Base-by-base conservation (phyloP, 2,113 vertebrate genomes). In the Perccottus glenii region DNA sequence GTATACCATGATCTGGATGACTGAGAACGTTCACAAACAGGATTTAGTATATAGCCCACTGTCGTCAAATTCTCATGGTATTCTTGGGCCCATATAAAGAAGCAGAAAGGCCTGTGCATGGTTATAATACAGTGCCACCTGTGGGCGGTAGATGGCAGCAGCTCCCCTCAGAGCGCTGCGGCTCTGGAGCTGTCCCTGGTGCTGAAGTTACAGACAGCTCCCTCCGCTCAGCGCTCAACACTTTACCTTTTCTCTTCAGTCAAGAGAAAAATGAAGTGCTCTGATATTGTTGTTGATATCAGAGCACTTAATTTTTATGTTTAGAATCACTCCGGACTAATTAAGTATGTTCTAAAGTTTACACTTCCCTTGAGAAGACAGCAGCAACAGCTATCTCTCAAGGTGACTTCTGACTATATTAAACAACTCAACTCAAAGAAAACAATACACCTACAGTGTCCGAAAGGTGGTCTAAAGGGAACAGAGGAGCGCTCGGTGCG, bases 61-160 rank as follows among this genome's bases (percentile, higher is more conserved):
- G 38, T 8, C 38, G 5, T 40, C 38, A 5, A 11, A 11, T 33
- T 33, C 27, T 11, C 44, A 11, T 2, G 2, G 11, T 12, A 46
- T 11, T 9, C 27, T 5, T 11, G 19, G 32, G 4, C 5, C 19
- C 12, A 9, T 40, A 8, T 3, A 8, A 40, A 40, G 8, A 40
- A 40, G 38, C 38, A 4, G 38, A 40, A 27, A 27, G 19, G 19
- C 38, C 38, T 40, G 38, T 40, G 38, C 19, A 3, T 19, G 9
- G 5, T 52, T 8, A 38, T 55, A 14, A 4, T 59, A 62, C 74
- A 74, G 61, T 79, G 44, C 62, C 47, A 0, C 5, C n/a, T 44
- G 11, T 36, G 36, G 27, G 3, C 91, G 82, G 83, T 73, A 90
- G 91, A 85, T 86, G 81, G 82, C 87, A 87, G 87, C 84, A 89